These are phyloP conservation scores for Aix galericulata DNA, from an alignment of 2,113 vertebrate genomes.

Conservation along the genomic window DNA sequence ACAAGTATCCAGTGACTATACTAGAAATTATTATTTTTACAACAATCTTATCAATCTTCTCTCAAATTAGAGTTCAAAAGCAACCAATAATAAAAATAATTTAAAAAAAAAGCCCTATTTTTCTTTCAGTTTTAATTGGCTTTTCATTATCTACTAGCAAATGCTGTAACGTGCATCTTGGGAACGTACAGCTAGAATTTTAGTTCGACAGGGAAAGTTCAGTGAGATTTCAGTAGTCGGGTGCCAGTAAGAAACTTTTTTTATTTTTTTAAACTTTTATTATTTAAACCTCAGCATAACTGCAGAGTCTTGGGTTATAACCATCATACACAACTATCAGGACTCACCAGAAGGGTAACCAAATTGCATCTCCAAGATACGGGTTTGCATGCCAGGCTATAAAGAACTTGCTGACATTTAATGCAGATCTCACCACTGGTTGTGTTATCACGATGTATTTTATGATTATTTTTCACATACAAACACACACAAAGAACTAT, in stretches of 20 bases:
- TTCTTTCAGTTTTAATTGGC: conserved; percentile 20
- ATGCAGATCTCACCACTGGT: background rate
- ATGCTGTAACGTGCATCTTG: background rate
- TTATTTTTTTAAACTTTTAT: conserved; percentile 29
- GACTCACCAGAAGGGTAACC: background rate
- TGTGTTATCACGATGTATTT: background rate
- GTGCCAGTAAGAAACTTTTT: conserved; percentile 62
- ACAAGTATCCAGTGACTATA: background rate
- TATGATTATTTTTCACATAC: background rate
- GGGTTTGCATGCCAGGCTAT: background rate
- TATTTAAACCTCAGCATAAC: conserved; percentile 71
- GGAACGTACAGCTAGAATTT: conserved; percentile 47
- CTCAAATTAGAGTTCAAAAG: background rate
- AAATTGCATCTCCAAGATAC: background rate
- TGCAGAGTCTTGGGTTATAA: conserved; percentile 65
- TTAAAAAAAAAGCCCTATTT: background rate
- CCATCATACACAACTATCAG: background rate
- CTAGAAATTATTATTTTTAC: background rate
- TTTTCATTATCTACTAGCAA: background rate
- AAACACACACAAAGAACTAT: background rate
- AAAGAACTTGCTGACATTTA: background rate
- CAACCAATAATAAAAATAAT: background rate
- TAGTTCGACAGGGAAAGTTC: conserved; percentile 48
- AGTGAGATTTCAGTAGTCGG: conserved; percentile 62
- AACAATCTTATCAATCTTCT: background rate